Percentiles rank a stretch among this genome's conserved stretches.
These are phyloP conservation scores for Stegodyphus dumicola DNA, from an alignment of 1,140 invertebrate species.

Conservation along the genomic window DNA sequence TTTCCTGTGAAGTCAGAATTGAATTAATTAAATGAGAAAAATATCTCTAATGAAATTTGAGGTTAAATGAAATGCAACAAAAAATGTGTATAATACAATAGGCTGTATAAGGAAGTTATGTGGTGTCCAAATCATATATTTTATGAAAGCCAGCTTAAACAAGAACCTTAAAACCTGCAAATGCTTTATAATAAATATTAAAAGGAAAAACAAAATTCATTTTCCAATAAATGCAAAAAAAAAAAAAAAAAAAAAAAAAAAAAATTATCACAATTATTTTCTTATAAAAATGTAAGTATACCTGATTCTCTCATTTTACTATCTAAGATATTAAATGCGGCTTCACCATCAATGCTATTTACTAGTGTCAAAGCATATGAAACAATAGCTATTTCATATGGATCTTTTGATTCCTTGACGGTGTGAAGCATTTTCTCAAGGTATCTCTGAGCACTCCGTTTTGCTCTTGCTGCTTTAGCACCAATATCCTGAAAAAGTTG, in stretches of 20 bases:
- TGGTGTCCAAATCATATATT: too few species aligned
- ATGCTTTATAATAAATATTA: too few species aligned
- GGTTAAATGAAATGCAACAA: too few species aligned
- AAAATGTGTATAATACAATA: too few species aligned
- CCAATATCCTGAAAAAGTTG: constrained; percentile 73
- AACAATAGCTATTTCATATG: constrained; percentile 87
- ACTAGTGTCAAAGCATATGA: constrained; percentile 85
- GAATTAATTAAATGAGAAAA: too few species aligned
- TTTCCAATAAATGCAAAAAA: neutral
- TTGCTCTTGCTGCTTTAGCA: constrained; percentile 77
- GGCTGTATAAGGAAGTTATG: too few species aligned
- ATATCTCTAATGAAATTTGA: too few species aligned
- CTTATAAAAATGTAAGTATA: constrained; percentile 64
- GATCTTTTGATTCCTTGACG: constrained; percentile 76
- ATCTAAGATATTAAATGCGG: constrained; percentile 81
- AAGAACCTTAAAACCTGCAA: too few species aligned
- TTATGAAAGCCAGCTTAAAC: too few species aligned
- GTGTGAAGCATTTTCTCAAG: constrained; percentile 86
- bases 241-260: too few species aligned
- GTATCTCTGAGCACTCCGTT: constrained; percentile 78
- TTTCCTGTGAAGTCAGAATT: too few species aligned
- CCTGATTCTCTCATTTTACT: constrained; percentile 76
- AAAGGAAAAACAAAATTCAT: neutral
- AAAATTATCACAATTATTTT: neutral
- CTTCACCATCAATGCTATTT: constrained; percentile 82